phyloP scores from a whole-genome alignment of 2,888 invertebrate genomes.

The Pemphredon lugubris region DNA sequence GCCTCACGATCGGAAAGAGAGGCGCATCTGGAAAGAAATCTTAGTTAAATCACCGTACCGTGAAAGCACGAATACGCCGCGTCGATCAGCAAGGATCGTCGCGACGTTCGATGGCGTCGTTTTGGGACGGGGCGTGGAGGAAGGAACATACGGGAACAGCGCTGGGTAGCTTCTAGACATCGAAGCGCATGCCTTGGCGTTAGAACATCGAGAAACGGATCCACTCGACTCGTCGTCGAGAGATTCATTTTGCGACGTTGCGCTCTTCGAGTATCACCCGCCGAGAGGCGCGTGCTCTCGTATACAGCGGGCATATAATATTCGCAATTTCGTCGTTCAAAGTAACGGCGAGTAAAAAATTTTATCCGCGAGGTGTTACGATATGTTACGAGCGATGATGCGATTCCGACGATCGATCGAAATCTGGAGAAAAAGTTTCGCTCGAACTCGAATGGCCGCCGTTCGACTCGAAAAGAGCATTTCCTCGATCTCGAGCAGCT shows the following conservation, averaged over 20 bases:
- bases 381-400: too few relatives aligned
- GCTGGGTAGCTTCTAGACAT: constrained; percentile 65
- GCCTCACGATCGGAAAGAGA: constrained; percentile 79
- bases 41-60: constrained; percentile 47
- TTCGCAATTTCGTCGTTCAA: too few relatives aligned
- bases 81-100: neutral
- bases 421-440: neutral
- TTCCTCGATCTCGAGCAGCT: constrained; percentile 34
- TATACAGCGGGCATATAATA: too few relatives aligned
- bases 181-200: constrained; percentile 74
- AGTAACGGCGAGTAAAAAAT: too few relatives aligned
- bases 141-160: constrained; percentile 12
- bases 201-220: constrained; percentile 25
- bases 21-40: constrained; percentile 75
- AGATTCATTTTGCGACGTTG: constrained; percentile 23
- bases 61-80: neutral
- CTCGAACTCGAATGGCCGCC: neutral
- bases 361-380: too few relatives aligned
- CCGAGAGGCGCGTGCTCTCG: neutral
- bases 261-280: constrained; percentile 44
- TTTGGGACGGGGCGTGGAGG: neutral
- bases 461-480: constrained; percentile 41
- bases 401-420: neutral
- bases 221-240: constrained; percentile 9
- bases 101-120: neutral